These are phyloP conservation scores for Xestia xanthographa DNA, from an alignment of 2,888 invertebrate genomes.

Conservation along the genomic window DNA sequence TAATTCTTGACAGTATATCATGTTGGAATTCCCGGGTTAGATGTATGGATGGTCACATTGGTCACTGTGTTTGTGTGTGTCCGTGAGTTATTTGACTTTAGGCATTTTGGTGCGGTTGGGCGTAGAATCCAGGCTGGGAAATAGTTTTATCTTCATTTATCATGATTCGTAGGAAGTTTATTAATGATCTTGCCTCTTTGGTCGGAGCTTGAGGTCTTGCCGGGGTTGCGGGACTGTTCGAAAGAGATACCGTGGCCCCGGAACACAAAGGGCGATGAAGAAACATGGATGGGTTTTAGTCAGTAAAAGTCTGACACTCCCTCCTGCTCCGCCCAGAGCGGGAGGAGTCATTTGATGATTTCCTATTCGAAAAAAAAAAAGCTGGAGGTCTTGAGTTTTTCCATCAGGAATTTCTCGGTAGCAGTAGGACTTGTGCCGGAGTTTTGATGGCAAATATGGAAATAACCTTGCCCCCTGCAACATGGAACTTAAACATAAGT, in stretches of 20 bases:
- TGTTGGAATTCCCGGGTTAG: conserved; percentile 43
- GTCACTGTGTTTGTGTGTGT: conserved; percentile 19
- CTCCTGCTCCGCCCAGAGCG: too few relatives aligned
- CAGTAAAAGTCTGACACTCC: too few relatives aligned
- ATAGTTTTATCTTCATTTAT: conserved; percentile 18
- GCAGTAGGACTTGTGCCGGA: neutral
- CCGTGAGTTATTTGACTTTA: conserved; percentile 17
- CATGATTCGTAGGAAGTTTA: neutral
- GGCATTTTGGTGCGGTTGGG: neutral
- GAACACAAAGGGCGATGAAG: too few relatives aligned
- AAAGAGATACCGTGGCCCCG: too few relatives aligned
- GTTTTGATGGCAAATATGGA: neutral
- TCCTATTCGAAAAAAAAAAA: too few relatives aligned
- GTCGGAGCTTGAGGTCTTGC: neutral
- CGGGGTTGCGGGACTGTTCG: too few relatives aligned
- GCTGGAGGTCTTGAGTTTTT: neutral
- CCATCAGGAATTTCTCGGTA: neutral
- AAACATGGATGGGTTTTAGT: too few relatives aligned
- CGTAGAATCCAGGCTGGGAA: neutral
- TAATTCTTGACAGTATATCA: conserved; percentile 49
- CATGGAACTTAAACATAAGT: neutral
- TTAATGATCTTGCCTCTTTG: neutral
- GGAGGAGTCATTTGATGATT: too few relatives aligned
- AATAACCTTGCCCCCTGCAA: too few relatives aligned
- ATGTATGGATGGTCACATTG: conserved; percentile 27